Evolutionary conservation across 2,797 vertebrate genomes (phyloP).

Genomic region (Octomys mimax): DNA sequence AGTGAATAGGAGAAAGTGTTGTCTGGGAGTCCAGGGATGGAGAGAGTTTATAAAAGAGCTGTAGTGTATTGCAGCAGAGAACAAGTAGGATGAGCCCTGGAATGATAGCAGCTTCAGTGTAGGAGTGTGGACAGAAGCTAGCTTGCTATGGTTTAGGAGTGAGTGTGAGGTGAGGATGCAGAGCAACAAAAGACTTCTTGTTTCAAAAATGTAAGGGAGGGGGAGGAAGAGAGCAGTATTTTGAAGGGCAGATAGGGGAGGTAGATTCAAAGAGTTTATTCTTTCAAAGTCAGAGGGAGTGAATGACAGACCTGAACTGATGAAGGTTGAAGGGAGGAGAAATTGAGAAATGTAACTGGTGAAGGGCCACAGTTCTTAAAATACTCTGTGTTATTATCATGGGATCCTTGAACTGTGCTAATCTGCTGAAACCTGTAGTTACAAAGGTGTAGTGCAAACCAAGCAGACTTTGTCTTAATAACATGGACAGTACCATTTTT

Average conservation of each 20-base stretch:
- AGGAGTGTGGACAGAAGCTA: constrained; percentile 37
- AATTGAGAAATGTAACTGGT: constrained; percentile 1
- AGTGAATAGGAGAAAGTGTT: constrained; percentile 3
- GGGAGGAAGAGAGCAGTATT: constrained; percentile 15
- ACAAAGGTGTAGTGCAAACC: background rate
- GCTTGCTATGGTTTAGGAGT: constrained; percentile 32
- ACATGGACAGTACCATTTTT: background rate
- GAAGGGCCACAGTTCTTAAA: constrained; percentile 29
- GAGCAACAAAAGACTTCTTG: constrained; percentile 61
- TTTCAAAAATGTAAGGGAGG: constrained; percentile 53
- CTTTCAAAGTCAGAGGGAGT: constrained; percentile 4
- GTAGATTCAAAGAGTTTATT: constrained; percentile 33
- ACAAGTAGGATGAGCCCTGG: constrained; percentile 32
- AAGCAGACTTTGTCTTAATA: constrained; percentile 24
- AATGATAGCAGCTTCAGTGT: constrained; percentile 44
- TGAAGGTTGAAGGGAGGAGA: constrained; percentile 10
- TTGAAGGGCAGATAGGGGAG: constrained; percentile 52
- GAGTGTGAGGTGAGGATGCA: background rate
- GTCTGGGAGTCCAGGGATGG: background rate
- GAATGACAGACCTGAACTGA: constrained; percentile 20
- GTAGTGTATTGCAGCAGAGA: constrained; percentile 27
- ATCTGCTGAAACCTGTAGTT: background rate
- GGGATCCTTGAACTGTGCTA: background rate
- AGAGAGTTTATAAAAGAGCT: constrained; percentile 15
- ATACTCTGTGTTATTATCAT: background rate